Conservation (phyloP, 2,888 invertebrate species). For the Agrochola lota region DNA sequence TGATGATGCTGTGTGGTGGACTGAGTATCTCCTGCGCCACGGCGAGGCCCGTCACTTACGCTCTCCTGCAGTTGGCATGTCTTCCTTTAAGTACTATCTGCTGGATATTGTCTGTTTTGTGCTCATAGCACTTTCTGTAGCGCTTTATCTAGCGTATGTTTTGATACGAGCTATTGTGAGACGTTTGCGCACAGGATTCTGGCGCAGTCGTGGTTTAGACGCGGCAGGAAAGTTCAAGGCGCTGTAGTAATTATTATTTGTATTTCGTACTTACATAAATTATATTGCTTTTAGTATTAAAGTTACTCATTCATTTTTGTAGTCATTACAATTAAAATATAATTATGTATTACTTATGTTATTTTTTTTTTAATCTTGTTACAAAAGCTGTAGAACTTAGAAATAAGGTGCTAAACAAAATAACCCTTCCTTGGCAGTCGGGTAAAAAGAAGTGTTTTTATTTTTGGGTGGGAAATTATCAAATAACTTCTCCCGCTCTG, state of each 20-base stretch:
- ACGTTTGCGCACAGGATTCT: constrained; percentile 72
- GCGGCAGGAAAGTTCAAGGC: constrained; percentile 80
- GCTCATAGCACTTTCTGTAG: constrained; percentile 56
- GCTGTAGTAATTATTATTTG: constrained; percentile 68
- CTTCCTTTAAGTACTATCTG: constrained; percentile 82
- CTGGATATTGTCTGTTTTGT: constrained; percentile 78
- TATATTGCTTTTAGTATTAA: background rate
- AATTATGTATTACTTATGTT: background rate
- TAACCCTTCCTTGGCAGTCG: no score
- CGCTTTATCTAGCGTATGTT: constrained; percentile 67
- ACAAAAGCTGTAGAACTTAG: background rate
- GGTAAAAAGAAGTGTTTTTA: background rate
- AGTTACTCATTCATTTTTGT: constrained; percentile 5
- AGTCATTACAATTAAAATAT: constrained; percentile 14
- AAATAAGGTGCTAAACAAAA: background rate
- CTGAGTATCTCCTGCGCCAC: constrained; percentile 88
- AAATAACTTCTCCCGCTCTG: no score
- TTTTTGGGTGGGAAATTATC: no score
- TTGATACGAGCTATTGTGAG: constrained; percentile 70
- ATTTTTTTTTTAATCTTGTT: background rate
- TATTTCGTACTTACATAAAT: background rate
- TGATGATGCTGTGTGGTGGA: constrained; percentile 89
- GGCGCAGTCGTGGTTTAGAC: constrained; percentile 46
- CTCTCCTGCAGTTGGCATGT: constrained; percentile 81
- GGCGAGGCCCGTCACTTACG: constrained; percentile 84